Base-by-base conservation (phyloP, 2,797 vertebrate genomes). In the Oreochromis mossambicus region DNA sequence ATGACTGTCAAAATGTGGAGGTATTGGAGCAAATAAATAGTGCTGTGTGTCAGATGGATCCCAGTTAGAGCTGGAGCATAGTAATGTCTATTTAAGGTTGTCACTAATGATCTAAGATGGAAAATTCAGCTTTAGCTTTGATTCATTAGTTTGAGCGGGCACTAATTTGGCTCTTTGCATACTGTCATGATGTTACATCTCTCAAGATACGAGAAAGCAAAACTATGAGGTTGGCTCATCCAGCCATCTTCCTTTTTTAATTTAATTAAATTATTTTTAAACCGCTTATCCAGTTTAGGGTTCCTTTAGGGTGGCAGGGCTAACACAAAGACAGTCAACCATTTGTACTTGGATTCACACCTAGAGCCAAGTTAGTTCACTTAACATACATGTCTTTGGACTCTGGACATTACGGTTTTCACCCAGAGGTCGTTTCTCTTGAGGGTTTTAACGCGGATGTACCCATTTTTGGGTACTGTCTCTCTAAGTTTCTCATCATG, bases 21-120 rank as follows among this genome's bases (percentile, higher is more conserved):
- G 73, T 63, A 82, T 29, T 81, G 75, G 66, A 83, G 83, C 86
- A 90, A 92, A 93, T 87, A 91, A 90, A 89, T 80, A 81, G 75
- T 46, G 36, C 61, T 75, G 7, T 79, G 48, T 80, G 83, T 86
- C 76, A 86, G 61, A 83, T 76, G 80, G 66, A 76, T 66, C 78
- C 52, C 36, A 79, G 84, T 79, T 83, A 82, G 82, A 87, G 80
- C 50, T 76, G 32, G 38, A 86, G 75, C 36, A 51, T 70, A 70
- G 11, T 66, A 83, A 84, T 85, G 48, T 85, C 14, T 48, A 19
- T 68, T 78, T 41, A 80, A 83, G 50, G 43, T 63, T 83, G 79
- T 89, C 84, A 77, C 56, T 88, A 81, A 85, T 80, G 86, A 66
- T 83, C 55, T 79, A 61, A 85, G 77, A 80, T 73, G 81, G 77